These are phyloP conservation scores for Apantesis nais DNA, from an alignment of 2,888 invertebrate genomes.

Conservation along the genomic window DNA sequence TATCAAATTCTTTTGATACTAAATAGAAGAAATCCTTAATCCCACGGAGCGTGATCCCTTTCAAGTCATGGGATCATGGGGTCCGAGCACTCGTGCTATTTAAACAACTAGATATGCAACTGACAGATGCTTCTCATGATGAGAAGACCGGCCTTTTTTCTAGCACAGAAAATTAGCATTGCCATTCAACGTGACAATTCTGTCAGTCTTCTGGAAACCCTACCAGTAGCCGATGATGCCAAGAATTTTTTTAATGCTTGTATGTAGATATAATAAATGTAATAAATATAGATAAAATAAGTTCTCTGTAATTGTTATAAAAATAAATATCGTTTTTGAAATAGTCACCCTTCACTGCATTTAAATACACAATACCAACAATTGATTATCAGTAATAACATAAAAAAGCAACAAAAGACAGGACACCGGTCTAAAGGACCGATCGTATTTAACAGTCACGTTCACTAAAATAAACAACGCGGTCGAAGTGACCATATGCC, in stretches of 20 bases:
- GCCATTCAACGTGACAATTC: too few species aligned
- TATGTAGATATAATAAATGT: too few species aligned
- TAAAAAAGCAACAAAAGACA: slow-evolving; percentile 60
- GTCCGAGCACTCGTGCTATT: too few species aligned
- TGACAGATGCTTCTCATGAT: too few species aligned
- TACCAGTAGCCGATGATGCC: too few species aligned
- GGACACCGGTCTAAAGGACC: slow-evolving; percentile 57
- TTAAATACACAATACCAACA: slow-evolving; percentile 58
- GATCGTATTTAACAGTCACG: slow-evolving; percentile 51
- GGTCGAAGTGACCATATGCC: slow-evolving; percentile 62
- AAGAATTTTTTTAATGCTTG: too few species aligned
- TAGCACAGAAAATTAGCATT: too few species aligned
- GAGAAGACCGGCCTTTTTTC: too few species aligned
- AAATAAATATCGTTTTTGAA: background rate
- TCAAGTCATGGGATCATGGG: too few species aligned
- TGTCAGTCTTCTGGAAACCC: too few species aligned
- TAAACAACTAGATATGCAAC: too few species aligned
- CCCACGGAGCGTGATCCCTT: background rate
- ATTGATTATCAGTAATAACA: slow-evolving; percentile 64
- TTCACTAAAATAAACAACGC: slow-evolving; percentile 51
- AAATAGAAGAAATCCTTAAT: background rate
- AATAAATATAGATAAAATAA: too few species aligned
- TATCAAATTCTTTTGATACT: background rate
- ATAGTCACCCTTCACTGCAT: slow-evolving; percentile 53
- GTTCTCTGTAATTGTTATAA: background rate